These are phyloP conservation scores for Eidolon helvum DNA, from an alignment of 2,113 vertebrate genomes.

Conservation along the genomic window DNA sequence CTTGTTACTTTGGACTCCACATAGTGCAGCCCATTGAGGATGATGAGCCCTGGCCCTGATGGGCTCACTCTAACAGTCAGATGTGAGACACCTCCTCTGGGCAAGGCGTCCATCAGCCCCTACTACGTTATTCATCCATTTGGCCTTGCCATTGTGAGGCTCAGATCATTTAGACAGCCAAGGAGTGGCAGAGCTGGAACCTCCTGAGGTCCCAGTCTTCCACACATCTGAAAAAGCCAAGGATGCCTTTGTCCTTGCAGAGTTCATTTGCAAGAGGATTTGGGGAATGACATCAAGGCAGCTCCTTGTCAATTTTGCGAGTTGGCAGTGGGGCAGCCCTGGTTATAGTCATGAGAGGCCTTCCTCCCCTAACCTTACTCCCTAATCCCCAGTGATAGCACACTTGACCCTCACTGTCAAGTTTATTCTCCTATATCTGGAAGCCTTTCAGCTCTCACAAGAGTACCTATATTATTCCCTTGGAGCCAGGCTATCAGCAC, in stretches of 20 bases:
- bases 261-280: not conserved
- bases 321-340: not conserved
- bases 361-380: accelerated
- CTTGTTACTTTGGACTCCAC: not conserved
- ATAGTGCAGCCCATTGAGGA: not conserved
- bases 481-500: not conserved
- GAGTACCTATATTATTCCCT: not conserved
- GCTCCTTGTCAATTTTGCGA: not conserved
- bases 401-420: not conserved
- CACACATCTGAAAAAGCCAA: not conserved
- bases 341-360: not conserved
- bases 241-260: not conserved
- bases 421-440: not conserved
- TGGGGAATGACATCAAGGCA: not conserved
- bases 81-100: not conserved
- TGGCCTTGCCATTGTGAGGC: not conserved
- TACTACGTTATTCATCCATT: no score
- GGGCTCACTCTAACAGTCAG: not conserved
- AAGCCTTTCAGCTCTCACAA: not conserved
- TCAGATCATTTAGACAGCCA: not conserved
- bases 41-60: not conserved
- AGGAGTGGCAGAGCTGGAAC: not conserved
- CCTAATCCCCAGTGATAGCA: accelerated
- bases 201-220: not conserved
- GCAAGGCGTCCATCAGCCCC: no score